Base-by-base conservation (phyloP, 2,888 invertebrate species). In the Polymixis lichenea region DNA sequence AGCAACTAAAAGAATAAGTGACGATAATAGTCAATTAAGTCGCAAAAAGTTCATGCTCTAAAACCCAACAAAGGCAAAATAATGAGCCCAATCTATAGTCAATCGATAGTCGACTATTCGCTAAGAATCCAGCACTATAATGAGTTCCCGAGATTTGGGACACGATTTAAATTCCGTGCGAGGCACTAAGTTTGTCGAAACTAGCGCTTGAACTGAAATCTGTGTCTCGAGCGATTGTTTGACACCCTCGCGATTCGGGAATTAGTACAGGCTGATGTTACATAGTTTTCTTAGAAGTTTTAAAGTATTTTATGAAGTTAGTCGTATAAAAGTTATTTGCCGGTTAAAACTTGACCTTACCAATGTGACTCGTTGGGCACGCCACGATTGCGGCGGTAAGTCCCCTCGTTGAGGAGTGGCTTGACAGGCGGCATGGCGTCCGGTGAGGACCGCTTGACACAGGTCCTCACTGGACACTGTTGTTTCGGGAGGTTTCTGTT, bases 151-250 rank as follows among this genome's bases (percentile, higher is more conserved):
- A 80, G 60, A 80, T 61, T 60, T 75, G 17, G 75, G 17, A 55
- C 81, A 17, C 55, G 75, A 78, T 78, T 78, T 61, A 75, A 75
- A 78, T 80, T 80, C 81, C 60, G 49, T 25, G 25, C 75, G 28
- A 61, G 56, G 32, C 51, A 22, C 22, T 22, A 32, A 53, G 55
- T 56, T 79, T 72, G 32, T 46, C 32, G 51, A 51, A 80, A 80
- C 56, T 62, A 64, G 55, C 43, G 25, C n/a, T 71, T 49, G 49
- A 79, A 78, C 61, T 49, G 49, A 62, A 64, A 64, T 71, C 32
- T 32, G 46, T 25, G 46, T 60, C 38, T 32, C 13, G n/a, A 79
- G 13, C 38, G 17, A 62, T 22, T 72, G 32, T 72, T 71, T 64
- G 43, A 56, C 56, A 73, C 28, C 11, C 55, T 32, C n/a, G 8